Evolutionary conservation across 2,113 vertebrate species (phyloP).

Genomic region (Lepus timidus): DNA sequence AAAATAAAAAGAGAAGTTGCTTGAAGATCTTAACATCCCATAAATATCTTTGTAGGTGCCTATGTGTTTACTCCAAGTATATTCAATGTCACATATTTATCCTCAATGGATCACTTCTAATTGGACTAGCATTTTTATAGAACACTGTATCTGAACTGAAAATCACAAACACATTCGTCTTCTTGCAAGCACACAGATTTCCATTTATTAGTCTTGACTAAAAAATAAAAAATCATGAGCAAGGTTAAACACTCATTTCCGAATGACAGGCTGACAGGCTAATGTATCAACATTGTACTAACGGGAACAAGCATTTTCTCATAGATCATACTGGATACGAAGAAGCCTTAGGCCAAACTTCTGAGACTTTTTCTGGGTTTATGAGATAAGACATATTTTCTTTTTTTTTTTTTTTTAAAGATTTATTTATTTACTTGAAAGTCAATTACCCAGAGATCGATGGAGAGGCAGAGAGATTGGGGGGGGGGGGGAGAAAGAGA

Average conservation of each 20-base stretch:
- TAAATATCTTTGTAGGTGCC: slow-evolving; percentile 39
- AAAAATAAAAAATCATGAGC: background rate
- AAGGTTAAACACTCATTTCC: slow-evolving; percentile 60
- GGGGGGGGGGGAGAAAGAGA: no score
- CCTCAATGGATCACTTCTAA: background rate
- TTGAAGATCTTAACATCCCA: background rate
- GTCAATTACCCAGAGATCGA: no score
- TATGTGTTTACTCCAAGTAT: background rate
- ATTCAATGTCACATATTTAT: slow-evolving; percentile 43
- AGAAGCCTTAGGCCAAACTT: slow-evolving; percentile 51
- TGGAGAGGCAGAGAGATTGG: no score
- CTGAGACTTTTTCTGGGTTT: background rate
- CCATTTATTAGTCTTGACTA: background rate
- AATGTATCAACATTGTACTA: slow-evolving; percentile 16
- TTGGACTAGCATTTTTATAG: slow-evolving; percentile 27
- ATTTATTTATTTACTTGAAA: no score
- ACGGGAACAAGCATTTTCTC: slow-evolving; percentile 22
- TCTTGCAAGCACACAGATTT: slow-evolving; percentile 43
- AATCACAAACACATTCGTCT: slow-evolving; percentile 34
- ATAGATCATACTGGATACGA: background rate
- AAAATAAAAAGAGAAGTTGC: background rate
- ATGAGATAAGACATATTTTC: slow-evolving; percentile 7
- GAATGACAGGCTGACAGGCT: slow-evolving; percentile 40
- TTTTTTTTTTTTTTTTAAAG: no score
- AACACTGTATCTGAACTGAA: slow-evolving; percentile 38